Conservation (phyloP, 2,113 vertebrate genomes). For the Colossoma macropomum region DNA sequence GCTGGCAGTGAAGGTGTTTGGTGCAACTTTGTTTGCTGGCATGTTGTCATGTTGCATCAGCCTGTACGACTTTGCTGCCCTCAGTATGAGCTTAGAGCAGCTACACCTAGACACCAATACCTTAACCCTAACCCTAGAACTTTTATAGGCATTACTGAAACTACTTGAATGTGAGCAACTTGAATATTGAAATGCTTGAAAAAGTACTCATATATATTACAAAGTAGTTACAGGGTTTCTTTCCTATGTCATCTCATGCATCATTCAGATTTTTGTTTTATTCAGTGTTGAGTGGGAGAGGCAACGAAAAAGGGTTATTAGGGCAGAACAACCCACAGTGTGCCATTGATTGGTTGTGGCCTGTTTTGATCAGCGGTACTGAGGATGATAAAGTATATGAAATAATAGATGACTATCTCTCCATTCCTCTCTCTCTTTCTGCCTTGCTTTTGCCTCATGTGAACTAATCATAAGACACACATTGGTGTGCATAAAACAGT, state of each 20-base stretch:
- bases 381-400: slow-evolving; percentile 28
- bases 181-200: too few relatives aligned
- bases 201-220: too few relatives aligned
- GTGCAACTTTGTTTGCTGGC: slow-evolving; percentile 9
- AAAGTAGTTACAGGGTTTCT: too few relatives aligned
- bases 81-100: neutral
- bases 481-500: neutral
- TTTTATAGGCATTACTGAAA: neutral
- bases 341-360: slow-evolving; percentile 1
- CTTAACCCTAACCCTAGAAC: neutral
- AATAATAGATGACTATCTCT: slow-evolving; percentile 20
- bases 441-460: neutral
- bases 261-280: too few relatives aligned
- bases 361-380: slow-evolving; percentile 32
- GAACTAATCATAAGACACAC: neutral
- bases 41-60: slow-evolving; percentile 24
- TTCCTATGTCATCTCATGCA: too few relatives aligned
- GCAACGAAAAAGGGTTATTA: neutral
- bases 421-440: neutral
- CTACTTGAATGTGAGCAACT: too few relatives aligned
- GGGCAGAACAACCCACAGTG: neutral
- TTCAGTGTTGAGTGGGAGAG: neutral
- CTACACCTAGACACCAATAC: neutral
- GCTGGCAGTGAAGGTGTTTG: slow-evolving; percentile 12
- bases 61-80: neutral